Conservation (phyloP, 2,888 invertebrate species). For the Drosophila macrospina region DNA sequence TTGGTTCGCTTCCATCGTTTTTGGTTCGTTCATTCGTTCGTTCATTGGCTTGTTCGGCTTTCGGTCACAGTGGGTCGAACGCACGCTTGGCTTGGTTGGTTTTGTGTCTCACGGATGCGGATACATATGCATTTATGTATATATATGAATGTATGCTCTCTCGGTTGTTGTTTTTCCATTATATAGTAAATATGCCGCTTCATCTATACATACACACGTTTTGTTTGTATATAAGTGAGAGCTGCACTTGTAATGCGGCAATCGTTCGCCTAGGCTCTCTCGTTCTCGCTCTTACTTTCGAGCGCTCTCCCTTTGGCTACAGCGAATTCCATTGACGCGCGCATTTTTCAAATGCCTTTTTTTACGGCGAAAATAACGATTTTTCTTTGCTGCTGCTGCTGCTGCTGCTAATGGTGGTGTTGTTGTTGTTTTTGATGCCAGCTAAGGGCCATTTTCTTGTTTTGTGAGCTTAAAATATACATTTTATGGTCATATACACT, state of each 20-base stretch:
- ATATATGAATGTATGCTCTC: slow-evolving; percentile 31
- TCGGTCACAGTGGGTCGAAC: slow-evolving; percentile 70
- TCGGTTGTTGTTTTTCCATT: slow-evolving; percentile 61
- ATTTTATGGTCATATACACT: slow-evolving; percentile 65
- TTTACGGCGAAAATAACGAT: slow-evolving; percentile 81
- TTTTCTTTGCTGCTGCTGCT: slow-evolving; percentile 59
- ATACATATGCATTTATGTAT: slow-evolving; percentile 41
- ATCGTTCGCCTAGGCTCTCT: slow-evolving; percentile 36
- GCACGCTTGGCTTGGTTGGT: slow-evolving; percentile 72
- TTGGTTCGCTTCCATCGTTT: slow-evolving; percentile 46
- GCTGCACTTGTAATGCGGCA: slow-evolving; percentile 76
- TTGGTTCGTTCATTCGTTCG: slow-evolving; percentile 51
- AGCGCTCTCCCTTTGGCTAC: slow-evolving; percentile 46
- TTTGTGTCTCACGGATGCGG: slow-evolving; percentile 61
- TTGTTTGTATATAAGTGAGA: slow-evolving; percentile 37
- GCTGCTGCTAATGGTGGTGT: no score
- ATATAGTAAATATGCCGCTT: slow-evolving; percentile 70
- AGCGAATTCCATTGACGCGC: slow-evolving; percentile 78
- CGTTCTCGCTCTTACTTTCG: slow-evolving; percentile 17
- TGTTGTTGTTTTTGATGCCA: no score
- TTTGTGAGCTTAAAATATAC: slow-evolving; percentile 77
- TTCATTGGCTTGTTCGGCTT: slow-evolving; percentile 43
- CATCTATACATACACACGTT: slow-evolving; percentile 1
- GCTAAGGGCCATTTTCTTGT: slow-evolving; percentile 42
- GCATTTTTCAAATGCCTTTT: slow-evolving; percentile 77